phyloP scores from a whole-genome alignment of 2,797 vertebrate species.

The Gymnodraco acuticeps region DNA sequence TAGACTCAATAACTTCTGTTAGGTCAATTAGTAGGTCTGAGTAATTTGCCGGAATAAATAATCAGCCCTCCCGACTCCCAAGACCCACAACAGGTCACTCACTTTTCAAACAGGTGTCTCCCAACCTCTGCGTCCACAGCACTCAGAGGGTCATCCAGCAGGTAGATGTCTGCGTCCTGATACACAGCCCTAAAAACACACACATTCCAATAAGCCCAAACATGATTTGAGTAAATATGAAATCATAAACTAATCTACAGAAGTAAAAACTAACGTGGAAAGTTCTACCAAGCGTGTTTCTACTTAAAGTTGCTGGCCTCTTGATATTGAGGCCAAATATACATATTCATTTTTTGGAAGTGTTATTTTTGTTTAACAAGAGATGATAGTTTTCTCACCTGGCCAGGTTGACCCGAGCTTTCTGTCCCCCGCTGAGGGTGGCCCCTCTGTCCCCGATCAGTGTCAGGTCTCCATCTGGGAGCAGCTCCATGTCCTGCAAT shows the following conservation, averaged over 20 bases:
- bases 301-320: no score
- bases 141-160: conserved; percentile 93
- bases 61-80: no score
- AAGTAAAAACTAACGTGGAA: no score
- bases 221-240: no score
- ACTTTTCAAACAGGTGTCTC: conserved; percentile 94
- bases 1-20: no score
- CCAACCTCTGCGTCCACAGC: conserved; percentile 93
- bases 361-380: not conserved
- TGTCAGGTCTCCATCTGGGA: conserved; percentile 92
- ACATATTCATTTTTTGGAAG: no score
- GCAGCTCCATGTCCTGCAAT: conserved; percentile 90
- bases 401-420: conserved; percentile 92
- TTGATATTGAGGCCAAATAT: no score
- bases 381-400: conserved; percentile 74
- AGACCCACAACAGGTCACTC: conserved; percentile 65
- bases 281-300: no score
- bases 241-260: no score
- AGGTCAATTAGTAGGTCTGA: no score
- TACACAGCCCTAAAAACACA: conserved; percentile 87
- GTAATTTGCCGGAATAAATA: no score
- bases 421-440: conserved; percentile 95
- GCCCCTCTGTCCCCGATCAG: conserved; percentile 94
- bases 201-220: not conserved
- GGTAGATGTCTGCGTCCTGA: conserved; percentile 93